Conservation (phyloP, 2,113 vertebrate genomes). For the Etheostoma cragini region DNA sequence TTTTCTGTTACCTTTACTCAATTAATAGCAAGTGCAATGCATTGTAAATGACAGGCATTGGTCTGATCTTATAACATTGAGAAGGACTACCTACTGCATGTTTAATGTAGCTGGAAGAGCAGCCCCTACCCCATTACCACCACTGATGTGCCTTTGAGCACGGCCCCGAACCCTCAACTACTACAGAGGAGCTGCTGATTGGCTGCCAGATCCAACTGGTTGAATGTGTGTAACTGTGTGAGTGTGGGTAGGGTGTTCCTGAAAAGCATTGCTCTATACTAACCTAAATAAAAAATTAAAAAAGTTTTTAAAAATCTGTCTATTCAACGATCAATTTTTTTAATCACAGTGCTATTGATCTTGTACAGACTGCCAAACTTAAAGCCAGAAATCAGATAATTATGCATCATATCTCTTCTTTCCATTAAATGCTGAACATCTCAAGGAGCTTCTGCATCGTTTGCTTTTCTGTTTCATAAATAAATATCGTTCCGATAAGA, state of each 20-base stretch:
- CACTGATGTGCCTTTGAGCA: constrained; percentile 33
- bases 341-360: constrained; percentile 71
- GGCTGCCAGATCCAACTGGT: constrained; percentile 25
- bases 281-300: not conserved
- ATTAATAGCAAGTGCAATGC: constrained; percentile 27
- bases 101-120: constrained; percentile 9
- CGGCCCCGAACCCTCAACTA: constrained; percentile 18
- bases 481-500: constrained; percentile 80
- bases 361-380: constrained; percentile 52
- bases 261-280: constrained; percentile 14
- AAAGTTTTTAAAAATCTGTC: constrained; percentile 8
- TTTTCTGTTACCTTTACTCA: constrained; percentile 29
- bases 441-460: constrained; percentile 48
- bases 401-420: constrained; percentile 4
- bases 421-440: constrained; percentile 39
- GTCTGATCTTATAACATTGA: constrained; percentile 27
- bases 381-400: constrained; percentile 35
- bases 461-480: constrained; percentile 68
- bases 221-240: constrained; percentile 21
- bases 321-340: constrained; percentile 58
- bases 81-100: constrained; percentile 31
- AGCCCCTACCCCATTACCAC: constrained; percentile 1
- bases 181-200: constrained; percentile 20
- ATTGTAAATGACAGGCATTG: constrained; percentile 13
- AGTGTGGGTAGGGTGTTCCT: constrained; percentile 5